Evolutionary conservation across 2,888 invertebrate species (phyloP).

Genomic region (Papilio protenor): DNA sequence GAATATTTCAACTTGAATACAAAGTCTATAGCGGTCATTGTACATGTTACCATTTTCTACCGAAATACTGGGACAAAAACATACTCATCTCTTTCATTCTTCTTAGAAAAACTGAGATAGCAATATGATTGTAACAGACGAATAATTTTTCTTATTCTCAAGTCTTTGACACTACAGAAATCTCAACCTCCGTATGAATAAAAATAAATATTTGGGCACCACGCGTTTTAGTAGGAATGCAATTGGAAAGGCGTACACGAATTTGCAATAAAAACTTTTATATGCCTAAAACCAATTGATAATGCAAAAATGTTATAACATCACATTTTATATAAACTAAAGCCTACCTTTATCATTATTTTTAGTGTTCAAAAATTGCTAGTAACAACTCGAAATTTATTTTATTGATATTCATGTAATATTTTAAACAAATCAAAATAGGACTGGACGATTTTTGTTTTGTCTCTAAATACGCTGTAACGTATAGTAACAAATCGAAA

Average conservation of each 20-base stretch:
- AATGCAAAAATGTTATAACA: neutral
- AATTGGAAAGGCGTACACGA: neutral
- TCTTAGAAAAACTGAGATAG: neutral
- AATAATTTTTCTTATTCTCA: neutral
- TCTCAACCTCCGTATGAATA: neutral
- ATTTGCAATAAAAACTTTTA: neutral
- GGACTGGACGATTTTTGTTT: neutral
- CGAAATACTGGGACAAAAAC: neutral
- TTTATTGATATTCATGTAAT: neutral
- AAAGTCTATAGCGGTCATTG: slow-evolving; percentile 8
- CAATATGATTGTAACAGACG: neutral
- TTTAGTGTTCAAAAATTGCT: no score
- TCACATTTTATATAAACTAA: neutral
- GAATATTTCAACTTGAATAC: slow-evolving; percentile 38
- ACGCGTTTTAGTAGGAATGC: neutral
- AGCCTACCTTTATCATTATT: neutral
- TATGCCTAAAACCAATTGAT: neutral
- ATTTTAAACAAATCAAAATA: neutral
- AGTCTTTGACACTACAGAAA: neutral
- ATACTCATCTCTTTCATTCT: neutral
- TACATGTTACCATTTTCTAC: neutral
- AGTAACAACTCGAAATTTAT: neutral
- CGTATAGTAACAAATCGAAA: neutral
- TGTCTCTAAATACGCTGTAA: neutral
- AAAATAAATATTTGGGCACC: neutral